phyloP scores from a whole-genome alignment of 2,113 vertebrate species.

The Alligator sinensis region DNA sequence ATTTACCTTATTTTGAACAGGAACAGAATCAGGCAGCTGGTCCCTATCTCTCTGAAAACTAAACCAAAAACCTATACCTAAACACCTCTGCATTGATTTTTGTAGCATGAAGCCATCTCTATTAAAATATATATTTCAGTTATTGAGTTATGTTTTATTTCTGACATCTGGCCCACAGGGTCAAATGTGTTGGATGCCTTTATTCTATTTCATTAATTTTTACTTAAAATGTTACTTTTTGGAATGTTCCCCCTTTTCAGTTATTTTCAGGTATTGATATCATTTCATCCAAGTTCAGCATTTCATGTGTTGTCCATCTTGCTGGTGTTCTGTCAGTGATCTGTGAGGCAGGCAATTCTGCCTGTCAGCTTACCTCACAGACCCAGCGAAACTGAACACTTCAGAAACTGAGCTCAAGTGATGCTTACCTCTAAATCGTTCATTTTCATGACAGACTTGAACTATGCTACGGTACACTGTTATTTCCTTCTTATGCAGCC shows the following conservation, averaged over 20 bases:
- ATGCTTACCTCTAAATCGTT: neutral
- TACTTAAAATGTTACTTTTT: neutral
- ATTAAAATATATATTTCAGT: slow-evolving; percentile 1
- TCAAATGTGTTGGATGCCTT: neutral
- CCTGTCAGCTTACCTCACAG: neutral
- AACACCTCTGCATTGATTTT: neutral
- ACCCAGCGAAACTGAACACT: slow-evolving; percentile 18
- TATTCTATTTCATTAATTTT: neutral
- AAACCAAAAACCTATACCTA: neutral
- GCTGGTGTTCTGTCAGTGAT: neutral
- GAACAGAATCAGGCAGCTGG: neutral
- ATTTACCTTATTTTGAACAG: neutral
- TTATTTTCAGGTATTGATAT: neutral
- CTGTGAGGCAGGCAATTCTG: neutral
- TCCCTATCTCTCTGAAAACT: neutral
- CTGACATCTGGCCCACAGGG: neutral
- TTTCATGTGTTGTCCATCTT: neutral
- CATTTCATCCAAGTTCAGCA: neutral
- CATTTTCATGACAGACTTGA: neutral
- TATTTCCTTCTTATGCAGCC: neutral
- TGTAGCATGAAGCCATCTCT: neutral
- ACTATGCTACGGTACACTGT: neutral
- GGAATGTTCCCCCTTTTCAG: neutral
- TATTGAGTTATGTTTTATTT: slow-evolving; percentile 30
- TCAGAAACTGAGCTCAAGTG: slow-evolving; percentile 16